Base-by-base conservation (phyloP, 2,113 vertebrate genomes). In the Thomomys bottae region DNA sequence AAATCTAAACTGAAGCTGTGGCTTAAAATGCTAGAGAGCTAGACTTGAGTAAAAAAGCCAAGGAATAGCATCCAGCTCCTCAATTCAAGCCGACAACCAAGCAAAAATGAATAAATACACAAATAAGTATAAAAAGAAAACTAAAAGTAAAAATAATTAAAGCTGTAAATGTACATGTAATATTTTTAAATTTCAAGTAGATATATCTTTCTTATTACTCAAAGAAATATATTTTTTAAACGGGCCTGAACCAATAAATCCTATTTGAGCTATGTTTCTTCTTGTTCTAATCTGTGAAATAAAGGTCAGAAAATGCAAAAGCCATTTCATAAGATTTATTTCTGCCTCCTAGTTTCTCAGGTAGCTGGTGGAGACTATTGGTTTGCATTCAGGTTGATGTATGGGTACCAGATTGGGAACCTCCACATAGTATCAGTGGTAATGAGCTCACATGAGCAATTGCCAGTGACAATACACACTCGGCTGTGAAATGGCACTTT, bases 301-400 rank as follows among this genome's bases (percentile, higher is more conserved):
- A 34, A 81, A 72, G 32, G 14, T 28, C 8, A 20, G 6, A 26
- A 92, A 80, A 63, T 64, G 0, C 72, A 40, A 57, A 94, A 82
- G 88, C 84, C 93, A 88, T 94, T 92, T 94, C 20, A 78, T 87
- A 68, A 89, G 76, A 79, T 95, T 20, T 84, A 24, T 63, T 2
- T 30, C 81, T 92, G 30, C 87, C 11, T 90, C 34, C n/a, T 34
- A 94, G 17, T 81, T 96, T 92, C 42, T 66, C 9, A 92, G 9
- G 68, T 95, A 88, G 92, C 83, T 45, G 92, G 40, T n/a, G n/a
- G 12, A 40, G 32, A 76, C 80, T 5, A 64, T 82, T 64, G 23
- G 7, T 42, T 77, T 75, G 32, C 14, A 49, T 12, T 59, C 36
- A 85, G 30, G 24, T 32, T 49, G 12, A 73, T 6, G 6, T 0